These are phyloP conservation scores for Drosophila pseudotakahashii DNA, from an alignment of 2,888 invertebrate species.

Conservation along the genomic window DNA sequence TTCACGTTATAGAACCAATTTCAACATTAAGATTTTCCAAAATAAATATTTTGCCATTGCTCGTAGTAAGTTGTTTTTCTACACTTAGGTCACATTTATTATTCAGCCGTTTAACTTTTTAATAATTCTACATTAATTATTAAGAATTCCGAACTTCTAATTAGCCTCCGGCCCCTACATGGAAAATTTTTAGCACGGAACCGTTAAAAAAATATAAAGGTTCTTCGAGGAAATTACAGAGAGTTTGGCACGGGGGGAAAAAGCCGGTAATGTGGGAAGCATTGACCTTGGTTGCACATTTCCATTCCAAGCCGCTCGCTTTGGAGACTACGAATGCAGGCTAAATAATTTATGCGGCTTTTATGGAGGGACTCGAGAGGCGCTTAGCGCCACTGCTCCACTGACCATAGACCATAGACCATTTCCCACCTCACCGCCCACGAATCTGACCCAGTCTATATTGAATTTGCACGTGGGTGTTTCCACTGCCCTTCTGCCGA, in stretches of 20 bases:
- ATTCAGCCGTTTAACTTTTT: conserved; percentile 8
- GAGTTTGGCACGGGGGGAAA: not conserved
- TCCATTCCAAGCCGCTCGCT: conserved; percentile 36
- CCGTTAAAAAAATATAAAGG: not conserved
- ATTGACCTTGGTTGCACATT: conserved; percentile 57
- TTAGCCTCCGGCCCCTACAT: not conserved
- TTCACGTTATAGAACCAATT: not conserved
- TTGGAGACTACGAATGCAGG: conserved; percentile 31
- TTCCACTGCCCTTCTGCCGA: conserved; percentile 3
- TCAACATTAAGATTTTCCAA: too few relatives aligned
- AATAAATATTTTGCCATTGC: not conserved
- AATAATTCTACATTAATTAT: conserved; percentile 26
- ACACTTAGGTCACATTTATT: not conserved
- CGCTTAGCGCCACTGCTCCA: not conserved
- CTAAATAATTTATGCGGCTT: conserved; percentile 58
- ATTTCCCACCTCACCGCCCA: not conserved
- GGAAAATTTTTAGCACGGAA: not conserved
- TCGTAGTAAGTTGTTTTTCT: not conserved
- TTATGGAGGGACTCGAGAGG: conserved; percentile 22
- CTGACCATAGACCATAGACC: not conserved
- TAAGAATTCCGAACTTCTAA: conserved; percentile 20
- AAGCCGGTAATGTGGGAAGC: conserved; percentile 13
- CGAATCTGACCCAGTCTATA: conserved; percentile 22
- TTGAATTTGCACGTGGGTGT: conserved; percentile 36
- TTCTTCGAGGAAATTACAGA: conserved; percentile 9